These are phyloP conservation scores for Coregonus ussuriensis DNA, from an alignment of 2,797 vertebrate genomes.

Conservation along the genomic window DNA sequence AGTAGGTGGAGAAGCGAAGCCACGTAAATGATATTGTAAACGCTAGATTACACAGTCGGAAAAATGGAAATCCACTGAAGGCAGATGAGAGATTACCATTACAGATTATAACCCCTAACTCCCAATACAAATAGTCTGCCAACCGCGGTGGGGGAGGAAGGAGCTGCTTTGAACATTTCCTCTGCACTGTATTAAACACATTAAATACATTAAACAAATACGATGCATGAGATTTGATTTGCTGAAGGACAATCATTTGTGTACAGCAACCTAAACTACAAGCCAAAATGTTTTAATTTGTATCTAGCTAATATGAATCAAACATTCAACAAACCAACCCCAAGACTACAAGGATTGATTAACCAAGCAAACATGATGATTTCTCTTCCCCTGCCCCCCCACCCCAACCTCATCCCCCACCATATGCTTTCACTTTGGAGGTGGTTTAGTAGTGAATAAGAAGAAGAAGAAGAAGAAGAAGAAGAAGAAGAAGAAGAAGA, in stretches of 20 bases:
- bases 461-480: too few relatives aligned
- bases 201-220: conserved; percentile 39
- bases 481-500: background rate
- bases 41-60: conserved; percentile 74
- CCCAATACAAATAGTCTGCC: conserved; percentile 59
- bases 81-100: conserved; percentile 67
- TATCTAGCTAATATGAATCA: conserved; percentile 34
- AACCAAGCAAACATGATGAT: conserved; percentile 47
- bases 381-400: conserved; percentile 19
- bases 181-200: conserved; percentile 18
- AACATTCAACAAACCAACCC: conserved; percentile 38
- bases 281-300: conserved; percentile 46
- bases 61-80: conserved; percentile 74
- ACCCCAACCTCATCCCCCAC: background rate
- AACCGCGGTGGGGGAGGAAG: conserved; percentile 61
- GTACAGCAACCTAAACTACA: conserved; percentile 20
- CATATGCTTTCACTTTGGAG: conserved; percentile 68
- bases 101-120: conserved; percentile 74
- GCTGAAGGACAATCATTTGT: conserved; percentile 26
- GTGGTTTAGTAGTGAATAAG: conserved; percentile 39
- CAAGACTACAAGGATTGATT: conserved; percentile 46
- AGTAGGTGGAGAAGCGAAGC: conserved; percentile 67
- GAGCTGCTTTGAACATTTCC: conserved; percentile 67
- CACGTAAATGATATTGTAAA: conserved; percentile 79
- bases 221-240: conserved; percentile 48